Evolutionary conservation across 2,888 invertebrate genomes (phyloP), one percentile per base, ranked within the genome.

Genomic region (Spodoptera picta): DNA sequence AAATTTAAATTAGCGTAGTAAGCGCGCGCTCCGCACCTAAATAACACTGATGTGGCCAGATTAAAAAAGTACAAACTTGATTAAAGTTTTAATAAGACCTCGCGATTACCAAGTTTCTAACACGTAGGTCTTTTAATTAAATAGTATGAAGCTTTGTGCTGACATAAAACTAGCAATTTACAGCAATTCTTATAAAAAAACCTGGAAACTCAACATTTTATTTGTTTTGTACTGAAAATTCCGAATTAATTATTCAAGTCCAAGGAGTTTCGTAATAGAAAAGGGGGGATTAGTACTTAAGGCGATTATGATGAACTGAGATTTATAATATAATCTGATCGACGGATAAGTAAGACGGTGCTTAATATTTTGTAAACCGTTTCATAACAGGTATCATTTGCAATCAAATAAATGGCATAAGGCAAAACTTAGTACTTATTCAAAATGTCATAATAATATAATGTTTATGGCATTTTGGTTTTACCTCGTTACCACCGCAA

Each of bases 1-100:
- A 82, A 85, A 83, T 80, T 83, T 83, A 79, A 84, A 83, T 85
- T 80, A 79, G 60, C 57, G 1, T 47, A 57, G 63, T 64, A 71
- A 69, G 64, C 60, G 65, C 77, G 79, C 82, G 79, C 79, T 76
- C 78, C 69, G 68, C 70, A 69, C 69, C 76, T 76, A 77, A 83
- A 79, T 72, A 78, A 77, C 76, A 71, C 74, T 78, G 77, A 68
- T 73, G 70, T 68, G 57, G 60, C 62, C 57, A 63, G 65, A 65
- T 72, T 73, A 69, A 71, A 77, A 75, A 68, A 70, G 57, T 59
- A 57, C 56, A 48, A 75, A 74, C 66, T 67, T 63, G 63, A 70
- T 69, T 73, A 73, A 77, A 77, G 50, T 77, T 75, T 77, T 69
- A 69, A 73, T 66, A 77, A 68, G 61, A 62, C 60, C n/a, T 67